phyloP scores from a whole-genome alignment of 2,888 invertebrate genomes.

The Thereva nobilitata region DNA sequence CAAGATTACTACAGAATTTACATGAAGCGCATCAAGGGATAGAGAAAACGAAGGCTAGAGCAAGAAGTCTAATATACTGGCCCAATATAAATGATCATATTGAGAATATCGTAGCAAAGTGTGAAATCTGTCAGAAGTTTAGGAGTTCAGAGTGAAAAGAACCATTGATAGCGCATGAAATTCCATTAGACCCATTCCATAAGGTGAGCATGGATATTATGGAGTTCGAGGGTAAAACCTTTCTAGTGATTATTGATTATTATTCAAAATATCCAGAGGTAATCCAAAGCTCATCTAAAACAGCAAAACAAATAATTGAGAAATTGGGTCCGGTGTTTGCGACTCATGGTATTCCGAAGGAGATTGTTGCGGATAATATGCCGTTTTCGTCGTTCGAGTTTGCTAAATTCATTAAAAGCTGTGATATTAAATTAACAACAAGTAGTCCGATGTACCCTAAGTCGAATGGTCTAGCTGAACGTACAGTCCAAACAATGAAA shows the following conservation, averaged over 20 bases:
- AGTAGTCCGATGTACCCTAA: conserved; percentile 44
- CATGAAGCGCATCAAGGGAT: conserved; percentile 45
- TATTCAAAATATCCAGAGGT: conserved; percentile 44
- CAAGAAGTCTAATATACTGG: conserved; percentile 43
- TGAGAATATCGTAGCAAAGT: conserved; percentile 37
- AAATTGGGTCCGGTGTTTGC: conserved; percentile 42
- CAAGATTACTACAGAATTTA: conserved; percentile 40
- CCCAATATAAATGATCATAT: conserved; percentile 40
- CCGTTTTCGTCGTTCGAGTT: conserved; percentile 44
- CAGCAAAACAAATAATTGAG: conserved; percentile 32
- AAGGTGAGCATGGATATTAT: conserved; percentile 49
- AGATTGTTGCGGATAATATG: conserved; percentile 43
- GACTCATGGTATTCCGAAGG: conserved; percentile 43
- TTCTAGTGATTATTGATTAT: conserved; percentile 44
- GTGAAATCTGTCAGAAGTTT: conserved; percentile 43
- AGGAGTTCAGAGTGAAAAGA: conserved; percentile 32
- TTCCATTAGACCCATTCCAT: conserved; percentile 46
- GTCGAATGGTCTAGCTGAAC: conserved; percentile 46
- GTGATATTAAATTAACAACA: conserved; percentile 39
- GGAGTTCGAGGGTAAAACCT: conserved; percentile 43
- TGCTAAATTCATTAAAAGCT: conserved; percentile 42
- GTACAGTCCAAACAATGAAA: conserved; percentile 42
- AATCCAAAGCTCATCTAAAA: conserved; percentile 33
- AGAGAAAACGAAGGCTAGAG: conserved; percentile 42
- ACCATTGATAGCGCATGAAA: conserved; percentile 44